phyloP scores from a whole-genome alignment of 1,140 invertebrate genomes.

The Diorhabda carinulata region DNA sequence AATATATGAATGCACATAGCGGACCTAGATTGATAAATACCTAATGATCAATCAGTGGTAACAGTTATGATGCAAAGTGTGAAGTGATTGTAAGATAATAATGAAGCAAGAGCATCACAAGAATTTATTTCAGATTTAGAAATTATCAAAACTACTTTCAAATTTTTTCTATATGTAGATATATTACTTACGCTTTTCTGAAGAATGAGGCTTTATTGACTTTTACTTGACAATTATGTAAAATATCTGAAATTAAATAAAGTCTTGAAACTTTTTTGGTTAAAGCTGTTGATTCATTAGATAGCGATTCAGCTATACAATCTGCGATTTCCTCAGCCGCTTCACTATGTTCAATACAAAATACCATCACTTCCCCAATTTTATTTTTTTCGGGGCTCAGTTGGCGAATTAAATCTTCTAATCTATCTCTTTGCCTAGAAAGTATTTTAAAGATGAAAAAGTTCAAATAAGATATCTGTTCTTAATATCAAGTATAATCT shows the following conservation, averaged over 20 bases:
- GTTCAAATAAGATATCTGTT: no score
- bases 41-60: no score
- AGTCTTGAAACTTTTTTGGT: slow-evolving; percentile 91
- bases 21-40: no score
- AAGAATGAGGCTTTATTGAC: slow-evolving; percentile 96
- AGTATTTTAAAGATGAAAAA: no score
- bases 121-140: no score
- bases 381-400: slow-evolving; percentile 81
- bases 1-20: no score
- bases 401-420: slow-evolving; percentile 87
- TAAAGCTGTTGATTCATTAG: slow-evolving; percentile 73
- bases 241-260: slow-evolving; percentile 94
- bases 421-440: slow-evolving; percentile 72
- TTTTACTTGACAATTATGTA: slow-evolving; percentile 96
- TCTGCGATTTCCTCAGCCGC: slow-evolving; percentile 94
- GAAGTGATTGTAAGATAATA: no score
- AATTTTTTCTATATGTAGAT: not conserved
- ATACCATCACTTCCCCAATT: slow-evolving; percentile 95
- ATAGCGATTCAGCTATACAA: slow-evolving; percentile 81
- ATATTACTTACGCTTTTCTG: slow-evolving; percentile 58
- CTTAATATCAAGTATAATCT: not conserved
- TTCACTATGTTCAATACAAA: slow-evolving; percentile 97
- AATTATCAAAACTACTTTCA: no score
- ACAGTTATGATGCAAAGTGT: no score
- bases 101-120: no score